Conservation (phyloP, 2,113 vertebrate species). For the Colius striatus region DNA sequence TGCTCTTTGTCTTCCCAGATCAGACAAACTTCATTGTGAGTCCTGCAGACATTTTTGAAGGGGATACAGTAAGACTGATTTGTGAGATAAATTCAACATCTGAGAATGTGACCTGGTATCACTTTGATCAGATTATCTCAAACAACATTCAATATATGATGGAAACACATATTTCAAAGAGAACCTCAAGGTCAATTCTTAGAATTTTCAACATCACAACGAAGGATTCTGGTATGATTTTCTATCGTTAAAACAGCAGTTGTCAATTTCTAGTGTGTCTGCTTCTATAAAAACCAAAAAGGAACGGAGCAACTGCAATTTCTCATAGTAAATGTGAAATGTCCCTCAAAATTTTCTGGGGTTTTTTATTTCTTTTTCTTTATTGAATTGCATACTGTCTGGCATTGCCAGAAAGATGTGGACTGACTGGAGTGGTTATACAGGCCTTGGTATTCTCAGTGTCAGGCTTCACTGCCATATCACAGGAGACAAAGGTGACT, state of each 20-base stretch:
- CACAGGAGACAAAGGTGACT: not conserved
- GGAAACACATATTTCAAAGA: not conserved
- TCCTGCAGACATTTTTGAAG: slow-evolving; percentile 66
- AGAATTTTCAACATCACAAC: not conserved
- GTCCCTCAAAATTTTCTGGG: not conserved
- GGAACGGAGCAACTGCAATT: not conserved
- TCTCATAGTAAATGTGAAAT: not conserved
- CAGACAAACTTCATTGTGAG: slow-evolving; percentile 42
- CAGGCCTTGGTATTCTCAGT: not conserved
- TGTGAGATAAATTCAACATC: slow-evolving; percentile 51
- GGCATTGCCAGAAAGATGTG: not conserved
- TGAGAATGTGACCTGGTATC: slow-evolving; percentile 55
- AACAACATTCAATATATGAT: not conserved
- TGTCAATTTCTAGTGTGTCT: not conserved
- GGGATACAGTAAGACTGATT: slow-evolving; percentile 64
- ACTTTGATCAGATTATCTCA: not conserved
- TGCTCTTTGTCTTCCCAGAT: slow-evolving; percentile 62
- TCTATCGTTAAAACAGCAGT: not conserved
- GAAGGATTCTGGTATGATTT: slow-evolving; percentile 61
- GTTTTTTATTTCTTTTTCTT: not conserved
- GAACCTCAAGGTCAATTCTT: slow-evolving; percentile 8
- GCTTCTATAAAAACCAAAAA: not conserved
- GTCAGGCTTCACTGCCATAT: not conserved
- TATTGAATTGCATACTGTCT: not conserved
- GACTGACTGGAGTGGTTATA: not conserved